These are phyloP conservation scores for Ridgeia piscesae DNA, from an alignment of 1,140 invertebrate species.

Conservation along the genomic window DNA sequence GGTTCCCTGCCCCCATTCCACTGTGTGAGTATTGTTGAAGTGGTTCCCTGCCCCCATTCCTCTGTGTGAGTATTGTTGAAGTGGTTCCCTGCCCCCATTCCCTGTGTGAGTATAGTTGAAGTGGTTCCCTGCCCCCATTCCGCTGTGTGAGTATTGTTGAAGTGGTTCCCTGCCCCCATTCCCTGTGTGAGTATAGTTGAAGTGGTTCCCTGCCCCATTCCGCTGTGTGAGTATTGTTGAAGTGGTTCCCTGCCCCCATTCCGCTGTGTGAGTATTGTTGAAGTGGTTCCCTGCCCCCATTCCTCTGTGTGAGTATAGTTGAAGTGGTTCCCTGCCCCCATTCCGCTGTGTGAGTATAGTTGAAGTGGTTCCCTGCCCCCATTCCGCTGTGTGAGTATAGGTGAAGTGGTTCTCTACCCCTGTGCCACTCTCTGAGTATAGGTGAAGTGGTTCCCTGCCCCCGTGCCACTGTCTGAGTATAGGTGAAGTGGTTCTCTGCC, in stretches of 20 bases:
- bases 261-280: constrained; percentile 31
- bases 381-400: constrained; percentile 29
- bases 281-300: constrained; percentile 55
- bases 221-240: constrained; percentile 35
- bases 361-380: constrained; percentile 56
- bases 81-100: constrained; percentile 53
- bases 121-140: constrained; percentile 53
- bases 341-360: constrained; percentile 30
- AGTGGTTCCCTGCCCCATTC: constrained; percentile 54
- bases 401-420: constrained; percentile 56
- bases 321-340: constrained; percentile 55
- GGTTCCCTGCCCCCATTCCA: constrained; percentile 51
- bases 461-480: constrained; percentile 33
- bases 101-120: constrained; percentile 39
- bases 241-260: constrained; percentile 54
- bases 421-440: constrained; percentile 29
- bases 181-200: constrained; percentile 35
- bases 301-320: constrained; percentile 30
- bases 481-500: constrained; percentile 56
- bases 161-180: constrained; percentile 54
- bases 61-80: constrained; percentile 38
- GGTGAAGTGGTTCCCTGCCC: constrained; percentile 56
- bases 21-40: constrained; percentile 39
- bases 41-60: constrained; percentile 53
- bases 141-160: constrained; percentile 35